Evolutionary conservation across 2,797 vertebrate species (phyloP), one percentile per base, ranked within the genome.

Genomic region (Crenichthys baileyi): DNA sequence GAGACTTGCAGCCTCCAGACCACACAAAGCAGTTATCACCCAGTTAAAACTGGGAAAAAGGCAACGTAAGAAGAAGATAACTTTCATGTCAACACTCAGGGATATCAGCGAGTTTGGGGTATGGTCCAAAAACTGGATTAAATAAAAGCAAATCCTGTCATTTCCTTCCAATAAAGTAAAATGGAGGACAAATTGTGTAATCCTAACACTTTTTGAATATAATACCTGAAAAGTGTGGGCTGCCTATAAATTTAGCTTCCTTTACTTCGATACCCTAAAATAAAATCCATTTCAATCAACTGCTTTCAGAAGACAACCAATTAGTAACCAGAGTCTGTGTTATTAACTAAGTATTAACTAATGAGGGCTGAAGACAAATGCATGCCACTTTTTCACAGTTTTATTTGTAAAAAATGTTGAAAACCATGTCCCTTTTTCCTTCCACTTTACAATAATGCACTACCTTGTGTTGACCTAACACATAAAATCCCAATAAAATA

Each of bases 31-130:
- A 56, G 44, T 48, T 8, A 75, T 81, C 79, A 86, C 79, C 77
- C 83, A 83, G 79, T 67, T 83, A 85, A 78, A 93, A 87, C 92
- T 89, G 92, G 75, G 90, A 82, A 76, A 83, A 79, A 84, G 78
- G 41, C 41, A 70, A 78, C 79, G 78, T 15, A 26, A 72, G 70
- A 60, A 44, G 79, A 72, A 48, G 50, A 5, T 77, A 79, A 82
- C 75, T 73, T 82, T 48, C 13, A 68, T n/a, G 65, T 41, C 65
- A 44, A 9, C 7, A 31, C 20, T 55, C 53, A 24, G 8, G 7
- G 20, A 24, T 55, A 24, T 24, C 22, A 50, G 46, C 2, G 46
- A 48, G 48, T 50, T 12, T 50, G 11, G 12, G 3, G 12, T 50
- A 13, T 13, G 9, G 12, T 50, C 48, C 48, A 50, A 50, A 12